Base-by-base conservation (phyloP, 2,113 vertebrate species). In the Collichthys lucidus region DNA sequence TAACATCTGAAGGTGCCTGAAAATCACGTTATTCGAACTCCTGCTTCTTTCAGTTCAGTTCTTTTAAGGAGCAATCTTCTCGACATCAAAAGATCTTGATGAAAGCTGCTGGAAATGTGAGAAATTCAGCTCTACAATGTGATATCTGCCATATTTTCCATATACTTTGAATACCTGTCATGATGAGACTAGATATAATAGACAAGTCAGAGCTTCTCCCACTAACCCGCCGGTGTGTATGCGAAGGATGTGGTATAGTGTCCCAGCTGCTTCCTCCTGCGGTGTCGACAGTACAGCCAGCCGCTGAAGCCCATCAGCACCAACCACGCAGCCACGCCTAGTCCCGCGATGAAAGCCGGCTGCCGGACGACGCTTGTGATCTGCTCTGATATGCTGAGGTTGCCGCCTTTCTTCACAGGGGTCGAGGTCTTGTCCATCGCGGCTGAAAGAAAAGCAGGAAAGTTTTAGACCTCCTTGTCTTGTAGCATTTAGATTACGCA, bases 211-310 rank as follows among this genome's bases (percentile, higher is more conserved):
- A 20, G 50, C 11, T 19, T 61, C 35, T 35, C 3, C 26, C 11
- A 17, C 91, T 92, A 89, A 96, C 98, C 96, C 67, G 96, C 95
- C 11, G 98, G 97, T 0, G 96, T 97, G 81, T 98, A 99, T 22
- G 97, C 97, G 26, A 99, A 99, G 71, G 98, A 99, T 0, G 98
- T 98, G 94, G 96, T 93, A 67, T 98, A 99, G 86, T 98, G 98
- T 59, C 97, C 98, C 79, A 99, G 96, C 87, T 98, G 97, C 88
- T 99, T 99, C 88, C 96, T 96, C 90, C 95, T 96, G 64, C 93
- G 96, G 79, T 94, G 96, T 46, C 97, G 96, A 74, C 97, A 94
- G 85, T 99, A 99, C 72, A 99, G 90, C 95, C 96, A 97, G 1
- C 91, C 94, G 0, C 97, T 96, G 52, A 97, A 95, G 80, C 95